Base-by-base conservation (phyloP, 2,797 vertebrate species). In the Nasua narica region DNA sequence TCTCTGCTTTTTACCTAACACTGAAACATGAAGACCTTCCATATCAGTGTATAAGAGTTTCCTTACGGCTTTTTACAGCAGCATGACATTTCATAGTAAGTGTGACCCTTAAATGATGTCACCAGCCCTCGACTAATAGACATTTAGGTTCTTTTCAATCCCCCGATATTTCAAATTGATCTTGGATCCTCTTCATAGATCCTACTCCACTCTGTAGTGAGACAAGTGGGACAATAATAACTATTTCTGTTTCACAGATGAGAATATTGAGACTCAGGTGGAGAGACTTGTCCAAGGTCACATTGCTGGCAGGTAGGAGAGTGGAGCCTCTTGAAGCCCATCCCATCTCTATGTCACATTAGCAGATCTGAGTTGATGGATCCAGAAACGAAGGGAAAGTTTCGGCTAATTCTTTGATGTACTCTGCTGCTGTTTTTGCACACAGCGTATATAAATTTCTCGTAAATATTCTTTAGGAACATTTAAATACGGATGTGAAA, bases 401-500 rank as follows among this genome's bases (percentile, higher is more conserved):
- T 54, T 91, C 46, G 15, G 14, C 52, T 87, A 5, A 29, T 46
- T 46, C 65, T 32, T 50, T 15, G 23, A 52, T 21, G 14, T 52
- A 13, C 40, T 54, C 40, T 83, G 43, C 46, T 52, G 29, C 35
- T 62, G 23, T 16, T 52, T 60, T 70, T 32, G 18, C 37, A 43
- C 50, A 35, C 35, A 14, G 7, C 35, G 5, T 4, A 21, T 46
- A 9, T 40, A 70, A 2, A 70, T 72, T 60, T 46, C 86, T 77
- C 70, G 10, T 14, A 16, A 40, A n/a, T n/a, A 40, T 58, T 74
- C 37, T 65, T 43, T 25, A 72, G 54, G 21, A 18, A 13, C n/a
- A 40, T 25, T 92, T 76, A 15, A 48, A 88, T 60, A 13, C 70
- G 58, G 96, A 67, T 43, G 79, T 43, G 79, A 62, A 52, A 91